These are phyloP conservation scores for Chrysomela aeneicollis DNA, from an alignment of 2,888 invertebrate genomes.

Conservation along the genomic window DNA sequence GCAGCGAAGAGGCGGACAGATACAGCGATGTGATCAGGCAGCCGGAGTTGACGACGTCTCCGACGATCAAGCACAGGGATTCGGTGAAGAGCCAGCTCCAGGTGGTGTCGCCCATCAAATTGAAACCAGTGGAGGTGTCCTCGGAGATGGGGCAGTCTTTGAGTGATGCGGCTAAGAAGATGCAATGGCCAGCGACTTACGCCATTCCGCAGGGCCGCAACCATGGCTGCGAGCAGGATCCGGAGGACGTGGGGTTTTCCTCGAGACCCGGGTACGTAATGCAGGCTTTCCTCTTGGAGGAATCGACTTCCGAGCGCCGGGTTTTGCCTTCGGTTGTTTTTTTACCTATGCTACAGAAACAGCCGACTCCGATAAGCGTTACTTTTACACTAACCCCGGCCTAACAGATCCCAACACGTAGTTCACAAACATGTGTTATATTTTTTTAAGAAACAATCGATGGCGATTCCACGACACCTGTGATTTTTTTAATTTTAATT, in stretches of 20 bases:
- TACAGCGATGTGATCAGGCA: constrained; percentile 15
- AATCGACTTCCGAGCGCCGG: constrained; percentile 64
- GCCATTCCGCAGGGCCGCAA: constrained; percentile 66
- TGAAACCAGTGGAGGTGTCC: constrained; percentile 51
- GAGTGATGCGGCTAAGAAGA: constrained; percentile 65
- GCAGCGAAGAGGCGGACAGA: constrained; percentile 47
- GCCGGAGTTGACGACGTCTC: constrained; percentile 35
- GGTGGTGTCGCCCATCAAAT: constrained; percentile 43
- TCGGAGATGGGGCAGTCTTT: constrained; percentile 63
- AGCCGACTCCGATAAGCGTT: constrained; percentile 85
- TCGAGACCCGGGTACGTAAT: constrained; percentile 71
- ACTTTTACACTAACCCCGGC: constrained; percentile 95
- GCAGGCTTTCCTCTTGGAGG: constrained; percentile 91
- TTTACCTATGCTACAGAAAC: constrained; percentile 89
- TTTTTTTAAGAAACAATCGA: constrained; percentile 61
- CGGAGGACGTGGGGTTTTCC: constrained; percentile 38
- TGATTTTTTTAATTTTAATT: constrained; percentile 63
- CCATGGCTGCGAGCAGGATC: constrained; percentile 50
- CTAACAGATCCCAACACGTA: constrained; percentile 64
- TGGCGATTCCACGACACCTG: constrained; percentile 64
- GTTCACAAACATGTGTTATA: constrained; percentile 59
- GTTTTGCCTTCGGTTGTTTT: constrained; percentile 93
- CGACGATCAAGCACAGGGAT: not conserved
- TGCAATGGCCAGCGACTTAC: constrained; percentile 70
- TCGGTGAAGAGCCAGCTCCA: constrained; percentile 23